These are phyloP conservation scores for Macrophya annulata DNA, from an alignment of 2,888 invertebrate genomes.

Conservation along the genomic window DNA sequence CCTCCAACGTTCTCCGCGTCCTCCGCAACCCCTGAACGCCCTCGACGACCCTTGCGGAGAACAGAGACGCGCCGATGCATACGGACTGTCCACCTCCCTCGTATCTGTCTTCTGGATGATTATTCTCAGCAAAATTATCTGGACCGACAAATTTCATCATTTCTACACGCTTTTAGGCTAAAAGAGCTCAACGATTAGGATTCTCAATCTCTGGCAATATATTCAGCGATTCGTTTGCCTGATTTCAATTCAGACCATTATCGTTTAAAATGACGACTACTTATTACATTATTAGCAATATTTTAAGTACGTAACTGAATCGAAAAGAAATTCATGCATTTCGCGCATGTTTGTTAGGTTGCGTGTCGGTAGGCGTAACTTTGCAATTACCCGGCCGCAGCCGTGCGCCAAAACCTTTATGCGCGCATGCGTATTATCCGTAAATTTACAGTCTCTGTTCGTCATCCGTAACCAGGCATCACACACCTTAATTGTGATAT, in stretches of 20 bases:
- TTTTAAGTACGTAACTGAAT: conserved; percentile 57
- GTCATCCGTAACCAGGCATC: conserved; percentile 8
- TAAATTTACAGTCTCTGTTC: neutral
- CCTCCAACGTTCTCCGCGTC: conserved; percentile 63
- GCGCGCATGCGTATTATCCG: neutral
- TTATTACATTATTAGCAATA: neutral
- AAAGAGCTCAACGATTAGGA: neutral
- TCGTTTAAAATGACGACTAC: neutral
- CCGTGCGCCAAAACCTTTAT: neutral
- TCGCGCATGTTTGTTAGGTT: conserved; percentile 40
- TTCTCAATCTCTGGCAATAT: neutral
- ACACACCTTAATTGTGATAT: neutral
- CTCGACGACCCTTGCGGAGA: conserved; percentile 67
- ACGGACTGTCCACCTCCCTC: conserved; percentile 57
- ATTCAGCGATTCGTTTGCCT: neutral
- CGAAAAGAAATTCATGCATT: conserved; percentile 59
- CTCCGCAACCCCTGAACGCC: conserved; percentile 75
- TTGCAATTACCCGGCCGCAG: conserved; percentile 21
- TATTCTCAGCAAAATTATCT: neutral
- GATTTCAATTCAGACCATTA: neutral
- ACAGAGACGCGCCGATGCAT: conserved; percentile 73
- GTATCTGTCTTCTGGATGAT: neutral
- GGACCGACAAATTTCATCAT: conserved; percentile 2
- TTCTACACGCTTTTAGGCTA: neutral
- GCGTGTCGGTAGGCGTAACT: conserved; percentile 48